Base-by-base conservation (phyloP, 2,797 vertebrate genomes). In the Lindbergichthys nudifrons region DNA sequence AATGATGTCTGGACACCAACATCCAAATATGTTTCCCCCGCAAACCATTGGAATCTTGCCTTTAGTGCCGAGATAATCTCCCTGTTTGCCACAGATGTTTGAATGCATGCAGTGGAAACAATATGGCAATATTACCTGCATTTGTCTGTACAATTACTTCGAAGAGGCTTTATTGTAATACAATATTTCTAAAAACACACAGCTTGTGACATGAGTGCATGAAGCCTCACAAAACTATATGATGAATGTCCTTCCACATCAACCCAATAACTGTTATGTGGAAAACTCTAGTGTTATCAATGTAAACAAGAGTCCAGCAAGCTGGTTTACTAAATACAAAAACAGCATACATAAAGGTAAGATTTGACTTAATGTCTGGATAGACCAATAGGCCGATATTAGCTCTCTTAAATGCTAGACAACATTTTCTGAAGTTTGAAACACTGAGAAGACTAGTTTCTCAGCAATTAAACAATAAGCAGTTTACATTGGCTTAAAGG, bases 1-100 rank as follows among this genome's bases (percentile, higher is more conserved):
- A 58, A 73, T 70, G 56, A 81, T 52, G 54, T 57, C 50, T 58
- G 36, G 32, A 83, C 50, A 70, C 47, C 21, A 51, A 50, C 51
- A 73, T 75, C 46, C 42, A 67, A 75, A 42, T 62, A 54, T 64
- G 58, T 51, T 50, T 71, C 58, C 59, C 10, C 62, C 30, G 26
- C 26, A 26, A 26, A 21, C 47, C 48, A 54, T n/a, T 54, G 47
- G 69, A 68, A 71, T 19, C 32, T 12, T 53, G 32, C 10, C 45
- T 76, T 79, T 19, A 39, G 15, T 47, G 43, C 43, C 1, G 2
- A 53, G n/a, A 47, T 36, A 54, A 69, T 13, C 14, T 43, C 8
- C 16, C 10, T 11, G 12, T 65, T 41, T 59, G 59, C 60, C 12
- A 79, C 10, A 18, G 39, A 32, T 32, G 41, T 56, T 66, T 52